phyloP scores from a whole-genome alignment of 1,140 invertebrate genomes.

The Drosophila tropicalis region DNA sequence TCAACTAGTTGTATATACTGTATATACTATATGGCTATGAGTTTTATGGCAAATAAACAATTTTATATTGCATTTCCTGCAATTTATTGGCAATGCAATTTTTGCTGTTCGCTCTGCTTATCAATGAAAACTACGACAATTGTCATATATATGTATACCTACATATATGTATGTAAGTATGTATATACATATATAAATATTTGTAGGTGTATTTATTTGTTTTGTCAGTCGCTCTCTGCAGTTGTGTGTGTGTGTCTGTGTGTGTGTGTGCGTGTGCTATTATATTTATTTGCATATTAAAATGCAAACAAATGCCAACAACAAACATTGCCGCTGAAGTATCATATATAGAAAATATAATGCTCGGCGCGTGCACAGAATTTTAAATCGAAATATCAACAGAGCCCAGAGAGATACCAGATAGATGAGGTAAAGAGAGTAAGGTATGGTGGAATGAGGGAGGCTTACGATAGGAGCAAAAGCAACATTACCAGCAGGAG shows the following conservation, averaged over 20 bases:
- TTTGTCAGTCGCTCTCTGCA: slow-evolving; percentile 4
- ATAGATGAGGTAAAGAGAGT: not conserved
- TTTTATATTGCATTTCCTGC: slow-evolving; percentile 73
- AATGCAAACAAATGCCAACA: slow-evolving; percentile 65
- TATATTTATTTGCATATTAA: slow-evolving; percentile 77
- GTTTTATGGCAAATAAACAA: slow-evolving; percentile 73
- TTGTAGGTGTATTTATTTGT: slow-evolving; percentile 67
- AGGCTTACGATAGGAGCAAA: not conserved
- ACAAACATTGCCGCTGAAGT: slow-evolving; percentile 46
- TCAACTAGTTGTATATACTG: slow-evolving; percentile 7
- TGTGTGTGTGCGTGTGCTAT: slow-evolving; percentile 37
- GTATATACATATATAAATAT: slow-evolving; percentile 34
- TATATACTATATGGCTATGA: slow-evolving; percentile 1
- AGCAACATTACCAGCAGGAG: not conserved
- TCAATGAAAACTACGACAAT: slow-evolving; percentile 51
- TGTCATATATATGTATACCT: slow-evolving; percentile 35
- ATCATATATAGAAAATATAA: slow-evolving; percentile 64
- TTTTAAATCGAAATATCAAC: slow-evolving; percentile 75
- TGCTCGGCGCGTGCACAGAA: slow-evolving; percentile 71
- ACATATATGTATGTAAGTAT: slow-evolving; percentile 3
- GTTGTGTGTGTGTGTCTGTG: not conserved
- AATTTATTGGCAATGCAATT: slow-evolving; percentile 72
- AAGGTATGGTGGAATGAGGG: not conserved
- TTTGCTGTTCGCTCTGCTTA: slow-evolving; percentile 52
- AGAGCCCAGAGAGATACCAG: slow-evolving; percentile 25